phyloP scores from a whole-genome alignment of 1,140 invertebrate genomes.

The Aphidius gifuensis region DNA sequence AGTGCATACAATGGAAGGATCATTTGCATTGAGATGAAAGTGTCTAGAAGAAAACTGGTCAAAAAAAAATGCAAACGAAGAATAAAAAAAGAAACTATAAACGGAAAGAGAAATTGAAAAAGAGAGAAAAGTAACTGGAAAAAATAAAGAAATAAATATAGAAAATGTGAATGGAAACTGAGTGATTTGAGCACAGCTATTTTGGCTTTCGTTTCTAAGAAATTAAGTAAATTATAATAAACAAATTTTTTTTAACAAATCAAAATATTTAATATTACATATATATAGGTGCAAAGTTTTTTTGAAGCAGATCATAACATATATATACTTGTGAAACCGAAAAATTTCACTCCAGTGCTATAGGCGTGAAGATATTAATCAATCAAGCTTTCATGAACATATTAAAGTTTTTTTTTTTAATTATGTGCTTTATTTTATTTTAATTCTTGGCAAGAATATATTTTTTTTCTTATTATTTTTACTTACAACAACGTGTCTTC shows the following conservation, averaged over 20 bases:
- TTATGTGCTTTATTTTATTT: no score
- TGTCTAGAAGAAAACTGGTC: constrained; percentile 7
- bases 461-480: constrained; percentile 24
- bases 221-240: no score
- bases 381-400: not conserved
- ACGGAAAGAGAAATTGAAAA: not conserved
- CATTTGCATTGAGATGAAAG: constrained; percentile 10
- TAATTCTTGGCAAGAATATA: no score
- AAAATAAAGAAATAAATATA: no score
- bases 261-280: no score
- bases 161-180: no score
- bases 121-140: not conserved
- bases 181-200: not conserved
- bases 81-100: constrained; percentile 3
- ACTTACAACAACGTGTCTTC: constrained; percentile 45
- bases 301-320: no score
- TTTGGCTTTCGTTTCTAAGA: no score
- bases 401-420: not conserved
- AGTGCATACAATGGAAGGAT: not conserved
- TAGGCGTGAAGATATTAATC: not conserved
- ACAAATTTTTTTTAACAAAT: no score
- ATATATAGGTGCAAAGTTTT: no score
- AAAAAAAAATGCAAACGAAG: constrained; percentile 1
- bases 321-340: no score
- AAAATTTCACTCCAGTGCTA: not conserved